Evolutionary conservation across 1,140 invertebrate species (phyloP), one percentile per base, ranked within the genome.

Genomic region (Drosophila lini): DNA sequence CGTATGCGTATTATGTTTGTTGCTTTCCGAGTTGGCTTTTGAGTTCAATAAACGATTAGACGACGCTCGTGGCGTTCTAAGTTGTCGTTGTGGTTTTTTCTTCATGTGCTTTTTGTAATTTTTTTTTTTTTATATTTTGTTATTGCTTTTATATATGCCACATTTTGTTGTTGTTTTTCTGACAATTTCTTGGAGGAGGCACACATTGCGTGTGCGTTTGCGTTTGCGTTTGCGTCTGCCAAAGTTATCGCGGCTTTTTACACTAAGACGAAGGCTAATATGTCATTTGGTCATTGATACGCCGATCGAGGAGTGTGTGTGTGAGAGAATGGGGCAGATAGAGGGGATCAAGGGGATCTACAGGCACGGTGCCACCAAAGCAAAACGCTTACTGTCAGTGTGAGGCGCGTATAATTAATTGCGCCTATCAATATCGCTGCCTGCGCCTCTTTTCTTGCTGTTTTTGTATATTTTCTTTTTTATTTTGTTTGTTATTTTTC

Each of bases 251-350:
- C 80, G 63, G 83, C 83, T 86, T 86, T 86, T 86, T 86, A 86
- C 83, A 88, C 83, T 86, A 86, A 86, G 83, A 88, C 83, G 83
- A 86, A 88, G 83, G 83, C 83, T 86, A 86, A 86, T 88, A 86
- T 86, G 83, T 86, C 83, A 86, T 86, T 86, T 86, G 83, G 83
- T 89, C 83, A 86, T 88, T 86, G 83, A 86, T 86, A 86, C 83
- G 83, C 69, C 77, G 57, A 64, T 53, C 53, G 74, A 16, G 9
- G 19, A 45, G 52, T 53, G 52, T 53, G 52, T 53, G 52, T 38
- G 52, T 22, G 47, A 28, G 48, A 41, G 65, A 45, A 52, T 36
- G 44, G 19, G 19, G 52, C 9, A 31, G 41, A 32, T n/a, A 28
- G 16, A 16, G 44, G n/a, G 19, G 31, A 44, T 28, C 25, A 28